These are phyloP conservation scores for Diorhabda carinulata DNA, from an alignment of 1,140 invertebrate species.

Conservation along the genomic window DNA sequence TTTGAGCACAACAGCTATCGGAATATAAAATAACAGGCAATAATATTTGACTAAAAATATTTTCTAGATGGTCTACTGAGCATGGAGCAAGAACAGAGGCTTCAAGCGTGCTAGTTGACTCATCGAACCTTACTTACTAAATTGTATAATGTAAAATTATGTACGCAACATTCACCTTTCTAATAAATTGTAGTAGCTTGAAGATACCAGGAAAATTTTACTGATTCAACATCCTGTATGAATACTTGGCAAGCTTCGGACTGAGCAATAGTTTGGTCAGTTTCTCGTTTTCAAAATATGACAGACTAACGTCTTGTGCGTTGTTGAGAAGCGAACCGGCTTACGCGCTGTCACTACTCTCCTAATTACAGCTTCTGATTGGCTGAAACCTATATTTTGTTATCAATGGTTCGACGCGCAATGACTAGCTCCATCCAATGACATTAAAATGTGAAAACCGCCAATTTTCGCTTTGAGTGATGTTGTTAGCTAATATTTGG, in stretches of 20 bases:
- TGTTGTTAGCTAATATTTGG: too few relatives aligned
- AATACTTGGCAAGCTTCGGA: not conserved
- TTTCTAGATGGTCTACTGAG: not conserved
- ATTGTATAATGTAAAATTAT: conserved; percentile 42
- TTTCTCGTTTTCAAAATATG: conserved; percentile 21
- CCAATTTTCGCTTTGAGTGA: too few relatives aligned
- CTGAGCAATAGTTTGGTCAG: conserved; percentile 27
- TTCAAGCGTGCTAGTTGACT: conserved; percentile 32
- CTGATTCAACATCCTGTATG: conserved; percentile 29
- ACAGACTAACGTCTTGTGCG: too few relatives aligned
- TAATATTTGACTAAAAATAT: not conserved
- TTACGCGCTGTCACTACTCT: too few relatives aligned
- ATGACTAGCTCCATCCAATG: too few relatives aligned
- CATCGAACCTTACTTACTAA: conserved; percentile 19
- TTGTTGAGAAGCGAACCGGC: too few relatives aligned
- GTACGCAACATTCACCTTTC: conserved; percentile 36
- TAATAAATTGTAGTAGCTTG: conserved; percentile 37
- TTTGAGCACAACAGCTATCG: conserved; percentile 25
- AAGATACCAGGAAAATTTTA: conserved; percentile 28
- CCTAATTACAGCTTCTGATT: too few relatives aligned
- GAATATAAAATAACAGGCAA: conserved; percentile 14
- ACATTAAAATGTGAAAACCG: too few relatives aligned
- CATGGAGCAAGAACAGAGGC: conserved; percentile 29
- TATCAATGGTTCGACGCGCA: too few relatives aligned
- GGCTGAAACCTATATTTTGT: too few relatives aligned